A percentile compares a stretch with the other conserved stretches of the same genome.
Conservation (phyloP, 2,113 vertebrate species). For the Colinus virginianus region DNA sequence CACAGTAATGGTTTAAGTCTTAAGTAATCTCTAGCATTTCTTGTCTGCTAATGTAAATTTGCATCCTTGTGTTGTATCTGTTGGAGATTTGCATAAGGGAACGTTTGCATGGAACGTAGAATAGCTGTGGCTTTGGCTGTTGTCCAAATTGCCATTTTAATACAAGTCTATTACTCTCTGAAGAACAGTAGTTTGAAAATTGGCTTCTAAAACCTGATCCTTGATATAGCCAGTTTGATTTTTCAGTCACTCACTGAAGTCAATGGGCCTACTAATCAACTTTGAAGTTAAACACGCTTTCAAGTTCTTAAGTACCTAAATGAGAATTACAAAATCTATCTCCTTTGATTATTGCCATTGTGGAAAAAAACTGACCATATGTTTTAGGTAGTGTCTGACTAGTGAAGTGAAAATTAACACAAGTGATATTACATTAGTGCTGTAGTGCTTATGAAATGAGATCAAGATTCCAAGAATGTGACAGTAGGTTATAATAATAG, state of each 20-base stretch:
- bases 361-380: slow-evolving; percentile 5
- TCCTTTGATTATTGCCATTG: background rate
- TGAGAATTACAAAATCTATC: background rate
- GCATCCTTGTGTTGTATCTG: background rate
- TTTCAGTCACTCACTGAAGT: slow-evolving; percentile 29
- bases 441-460: background rate
- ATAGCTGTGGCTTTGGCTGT: slow-evolving; percentile 12
- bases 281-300: slow-evolving; percentile 26
- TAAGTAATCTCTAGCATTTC: background rate
- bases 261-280: slow-evolving; percentile 15
- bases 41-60: background rate
- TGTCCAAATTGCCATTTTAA: slow-evolving; percentile 32
- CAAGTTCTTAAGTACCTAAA: slow-evolving; percentile 33
- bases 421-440: background rate
- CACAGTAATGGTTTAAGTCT: background rate
- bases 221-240: slow-evolving; percentile 28
- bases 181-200: slow-evolving; percentile 45
- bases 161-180: background rate
- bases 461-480: background rate
- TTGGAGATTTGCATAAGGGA: slow-evolving; percentile 8
- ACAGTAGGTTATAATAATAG: background rate
- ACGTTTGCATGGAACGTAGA: background rate
- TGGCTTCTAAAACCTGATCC: slow-evolving; percentile 28
- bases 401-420: background rate
- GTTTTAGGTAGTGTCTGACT: background rate